Base-by-base conservation (phyloP, 1,140 invertebrate species). In the Bradysia coprophila region DNA sequence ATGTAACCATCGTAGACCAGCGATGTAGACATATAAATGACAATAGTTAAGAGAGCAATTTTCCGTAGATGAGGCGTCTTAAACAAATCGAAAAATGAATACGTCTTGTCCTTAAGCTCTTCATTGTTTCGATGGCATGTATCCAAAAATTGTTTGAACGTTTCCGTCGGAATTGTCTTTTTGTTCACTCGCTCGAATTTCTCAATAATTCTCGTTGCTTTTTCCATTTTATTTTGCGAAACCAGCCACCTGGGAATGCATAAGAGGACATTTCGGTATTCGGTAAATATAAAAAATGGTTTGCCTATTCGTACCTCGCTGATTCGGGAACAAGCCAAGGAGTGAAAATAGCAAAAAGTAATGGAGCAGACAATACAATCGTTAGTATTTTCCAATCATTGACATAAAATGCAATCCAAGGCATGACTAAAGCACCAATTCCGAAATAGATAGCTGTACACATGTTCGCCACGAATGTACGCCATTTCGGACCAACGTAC, bases 1-100 rank as follows among this genome's bases (percentile, higher is more conserved):
- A 78, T 72, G 46, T 79, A 72, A 0, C 75, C 75, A 47, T 80
- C 76, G 51, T 80, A 81, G 18, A 74, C 68, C 19, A 81, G 50
- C 2, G 69, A 72, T 36, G 77, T 66, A 8, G 69, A 58, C 68
- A 78, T 76, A 51, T 49, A 62, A 43, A 58, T 59, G 3, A 68
- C 4, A 40, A 69, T 65, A 40, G 78, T 57, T 0, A 73, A 52
- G 4, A 74, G 48, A 36, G 73, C 67, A 41, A 68, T 72, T 39
- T 54, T 66, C 2, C 72, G 63, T 5, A 79, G 55, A 1, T 67
- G 59, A 0, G 64, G 66, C 21, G 66, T 72, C 43, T 56, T 67
- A 47, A 77, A 69, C 9, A 77, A 54, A 48, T 73, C 70, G 9
- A 66, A 44, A 8, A 76, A 57, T 0, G 67, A 67, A 42, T 68